Conservation (phyloP, 2,113 vertebrate species). For the Prinia subflava region DNA sequence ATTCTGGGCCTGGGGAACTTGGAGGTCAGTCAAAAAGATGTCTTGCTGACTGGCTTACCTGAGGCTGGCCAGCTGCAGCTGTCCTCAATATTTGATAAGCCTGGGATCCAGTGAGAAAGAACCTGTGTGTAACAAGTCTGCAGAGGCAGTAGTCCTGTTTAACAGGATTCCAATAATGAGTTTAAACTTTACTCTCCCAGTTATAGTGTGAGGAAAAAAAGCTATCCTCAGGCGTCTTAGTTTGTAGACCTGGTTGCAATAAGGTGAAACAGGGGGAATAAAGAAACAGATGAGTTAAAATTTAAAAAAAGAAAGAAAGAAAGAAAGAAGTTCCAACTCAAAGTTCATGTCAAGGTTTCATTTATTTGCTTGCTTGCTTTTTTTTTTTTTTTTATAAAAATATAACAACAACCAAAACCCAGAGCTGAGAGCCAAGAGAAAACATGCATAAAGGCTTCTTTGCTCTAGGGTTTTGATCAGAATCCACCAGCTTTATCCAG, state of each 20-base stretch:
- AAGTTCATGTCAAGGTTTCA: neutral
- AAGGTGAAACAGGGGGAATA: neutral
- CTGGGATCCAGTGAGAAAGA: neutral
- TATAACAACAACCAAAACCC: fast-evolving
- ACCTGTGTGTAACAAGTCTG: neutral
- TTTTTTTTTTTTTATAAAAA: neutral
- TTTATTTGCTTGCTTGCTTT: neutral
- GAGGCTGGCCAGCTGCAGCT: neutral
- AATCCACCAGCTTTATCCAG: neutral
- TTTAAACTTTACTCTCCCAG: neutral
- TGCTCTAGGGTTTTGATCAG: neutral
- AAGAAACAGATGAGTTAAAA: neutral
- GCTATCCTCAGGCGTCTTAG: neutral
- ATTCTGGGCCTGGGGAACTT: neutral
- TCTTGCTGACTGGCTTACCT: neutral
- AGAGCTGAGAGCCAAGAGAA: neutral
- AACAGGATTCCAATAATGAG: neutral
- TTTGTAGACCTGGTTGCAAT: neutral
- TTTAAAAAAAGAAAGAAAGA: neutral
- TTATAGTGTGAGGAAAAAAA: neutral
- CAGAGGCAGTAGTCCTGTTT: neutral
- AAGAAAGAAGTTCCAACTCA: neutral
- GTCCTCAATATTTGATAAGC: neutral
- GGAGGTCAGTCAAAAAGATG: neutral
- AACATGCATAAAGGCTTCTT: neutral